These are phyloP conservation scores for Pedicia rivosa DNA, from an alignment of 2,888 invertebrate species.

Conservation along the genomic window DNA sequence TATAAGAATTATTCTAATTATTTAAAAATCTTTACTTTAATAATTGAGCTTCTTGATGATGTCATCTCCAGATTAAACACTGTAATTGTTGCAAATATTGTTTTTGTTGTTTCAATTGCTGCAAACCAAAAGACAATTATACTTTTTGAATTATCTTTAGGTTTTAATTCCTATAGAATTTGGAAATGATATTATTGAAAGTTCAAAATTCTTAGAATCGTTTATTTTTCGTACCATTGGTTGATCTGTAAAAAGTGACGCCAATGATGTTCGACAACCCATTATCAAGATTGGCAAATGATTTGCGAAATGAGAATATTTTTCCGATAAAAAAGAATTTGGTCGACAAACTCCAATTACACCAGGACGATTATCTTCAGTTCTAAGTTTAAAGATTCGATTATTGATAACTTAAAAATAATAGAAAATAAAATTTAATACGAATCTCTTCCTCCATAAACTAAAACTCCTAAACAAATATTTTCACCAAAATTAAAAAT, in stretches of 20 bases:
- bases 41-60: conserved; percentile 17
- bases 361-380: conserved; percentile 13
- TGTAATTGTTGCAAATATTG: conserved; percentile 17
- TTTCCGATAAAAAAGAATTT: conserved; percentile 18
- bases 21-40: conserved; percentile 11
- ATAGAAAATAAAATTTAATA: conserved; percentile 5
- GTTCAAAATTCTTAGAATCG: too few relatives aligned
- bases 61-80: conserved; percentile 18
- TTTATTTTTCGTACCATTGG: neutral
- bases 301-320: conserved; percentile 15
- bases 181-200: too few relatives aligned
- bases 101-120: conserved; percentile 18
- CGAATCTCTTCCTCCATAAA: conserved; percentile 16
- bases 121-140: conserved; percentile 18
- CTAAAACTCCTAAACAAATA: conserved; percentile 18
- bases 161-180: too few relatives aligned
- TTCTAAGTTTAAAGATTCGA: neutral
- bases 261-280: conserved; percentile 16
- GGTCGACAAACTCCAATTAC: conserved; percentile 18
- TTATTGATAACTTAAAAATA: too few relatives aligned
- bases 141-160: conserved; percentile 13
- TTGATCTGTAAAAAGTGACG: neutral
- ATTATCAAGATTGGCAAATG: conserved; percentile 20
- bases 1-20: neutral
- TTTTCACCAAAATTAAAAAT: conserved; percentile 15